Percentiles rank a stretch among this genome's conserved stretches.
Conservation (phyloP, 2,797 vertebrate genomes). For the Notoglanidium macrostoma region DNA sequence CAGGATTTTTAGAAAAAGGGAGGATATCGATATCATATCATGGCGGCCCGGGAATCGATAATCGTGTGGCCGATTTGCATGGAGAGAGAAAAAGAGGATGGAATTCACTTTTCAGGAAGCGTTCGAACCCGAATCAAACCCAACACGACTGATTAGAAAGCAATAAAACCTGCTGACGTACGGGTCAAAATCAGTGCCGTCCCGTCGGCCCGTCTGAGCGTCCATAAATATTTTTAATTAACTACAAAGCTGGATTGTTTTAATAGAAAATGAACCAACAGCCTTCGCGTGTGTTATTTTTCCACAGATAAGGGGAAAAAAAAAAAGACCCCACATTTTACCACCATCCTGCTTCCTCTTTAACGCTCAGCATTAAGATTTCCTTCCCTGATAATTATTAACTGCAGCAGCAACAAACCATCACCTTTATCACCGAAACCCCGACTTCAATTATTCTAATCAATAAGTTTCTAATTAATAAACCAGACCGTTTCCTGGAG, state of each 20-base stretch:
- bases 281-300: too few relatives aligned
- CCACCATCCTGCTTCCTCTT: not conserved
- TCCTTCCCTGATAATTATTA: not conserved
- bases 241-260: not conserved
- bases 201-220: not conserved
- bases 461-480: not conserved
- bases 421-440: too few relatives aligned
- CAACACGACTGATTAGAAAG: too few relatives aligned
- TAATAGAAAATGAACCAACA: too few relatives aligned
- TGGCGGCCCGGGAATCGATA: not conserved
- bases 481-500: not conserved
- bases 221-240: not conserved
- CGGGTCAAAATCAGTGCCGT: not conserved
- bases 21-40: not conserved
- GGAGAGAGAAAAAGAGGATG: not conserved
- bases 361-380: not conserved
- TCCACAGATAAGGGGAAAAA: not conserved
- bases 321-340: not conserved
- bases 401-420: not conserved
- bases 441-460: too few relatives aligned
- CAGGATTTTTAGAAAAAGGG: not conserved
- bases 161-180: too few relatives aligned
- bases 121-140: not conserved
- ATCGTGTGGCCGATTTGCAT: not conserved
- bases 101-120: not conserved